Evolutionary conservation across 1,140 invertebrate species (phyloP), one percentile per base, ranked within the genome.

Genomic region (Trypoxylus dichotomus): DNA sequence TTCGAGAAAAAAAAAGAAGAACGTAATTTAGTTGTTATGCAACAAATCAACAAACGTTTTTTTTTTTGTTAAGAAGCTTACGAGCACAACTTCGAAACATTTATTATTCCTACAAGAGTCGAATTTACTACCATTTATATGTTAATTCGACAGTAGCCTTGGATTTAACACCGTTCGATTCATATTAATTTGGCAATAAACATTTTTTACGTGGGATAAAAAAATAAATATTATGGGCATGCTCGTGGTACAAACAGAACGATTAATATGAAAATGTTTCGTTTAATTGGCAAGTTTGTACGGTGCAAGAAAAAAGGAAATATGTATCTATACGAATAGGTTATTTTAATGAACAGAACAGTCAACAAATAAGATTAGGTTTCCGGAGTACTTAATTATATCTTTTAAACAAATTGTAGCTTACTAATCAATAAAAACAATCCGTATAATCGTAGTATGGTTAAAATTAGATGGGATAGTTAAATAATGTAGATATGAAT

Each of bases 161-260:
- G 60, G 27, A 7, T 68, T 68, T 24, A 68, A 68, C 60, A 29
- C 27, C 27, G 60, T 68, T 68, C 60, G 60, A 68, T 68, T 68
- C 60, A 68, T 68, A 68, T 68, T 68, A 68, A 68, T 68, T 68
- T 68, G 60, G 60, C 21, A 68, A 68, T 68, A 68, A 68, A 68
- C n/a, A 68, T 27, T 68, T 27, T 54, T 24, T 68, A 68, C 60
- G 60, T 68, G 60, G 60, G 60, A 68, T 68, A 68, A 68, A 68
- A 60, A 68, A 68, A 54, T 54, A 29, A 68, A 68, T 68, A 24
- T 68, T 68, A 24, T 68, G 19, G 19, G 60, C 27, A 68, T 68
- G 27, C 11, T 29, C 60, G 24, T 24, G 21, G 7, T 25, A 68
- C 13, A 68, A 68, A 68, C 60, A 68, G 15, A 29, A 27, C 60